These are phyloP conservation scores for Pterocles orientalis DNA, from an alignment of 2,113 vertebrate genomes.

Conservation along the genomic window DNA sequence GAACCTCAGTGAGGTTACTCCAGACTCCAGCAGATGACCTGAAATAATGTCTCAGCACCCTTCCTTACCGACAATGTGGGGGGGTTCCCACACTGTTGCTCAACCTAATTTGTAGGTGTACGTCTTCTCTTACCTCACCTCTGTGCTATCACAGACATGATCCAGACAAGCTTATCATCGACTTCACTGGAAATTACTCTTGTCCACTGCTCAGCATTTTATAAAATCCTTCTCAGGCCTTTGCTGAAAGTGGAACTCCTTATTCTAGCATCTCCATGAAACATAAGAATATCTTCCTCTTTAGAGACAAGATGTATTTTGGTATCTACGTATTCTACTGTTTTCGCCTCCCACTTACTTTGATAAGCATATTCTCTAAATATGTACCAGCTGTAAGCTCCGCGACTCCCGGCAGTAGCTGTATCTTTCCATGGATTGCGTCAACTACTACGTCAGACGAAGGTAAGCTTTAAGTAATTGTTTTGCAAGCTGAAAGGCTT, in stretches of 20 bases:
- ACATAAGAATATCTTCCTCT: neutral
- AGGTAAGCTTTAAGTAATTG: slow-evolving; percentile 7
- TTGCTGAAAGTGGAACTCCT: neutral
- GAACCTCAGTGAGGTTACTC: neutral
- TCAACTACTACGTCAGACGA: neutral
- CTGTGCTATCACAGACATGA: neutral
- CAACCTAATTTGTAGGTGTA: neutral
- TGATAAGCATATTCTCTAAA: neutral
- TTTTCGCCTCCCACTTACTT: neutral
- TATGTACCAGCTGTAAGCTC: neutral
- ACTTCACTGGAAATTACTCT: neutral
- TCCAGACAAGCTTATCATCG: neutral
- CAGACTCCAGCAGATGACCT: neutral
- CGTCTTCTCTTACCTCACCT: neutral
- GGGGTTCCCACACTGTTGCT: neutral
- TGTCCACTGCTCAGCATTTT: neutral
- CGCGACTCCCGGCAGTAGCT: neutral
- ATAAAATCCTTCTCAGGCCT: neutral
- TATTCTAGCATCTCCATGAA: neutral
- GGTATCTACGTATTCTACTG: neutral
- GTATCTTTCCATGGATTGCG: neutral
- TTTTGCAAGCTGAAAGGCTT: slow-evolving; percentile 16
- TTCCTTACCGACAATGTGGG: neutral
- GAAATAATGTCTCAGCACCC: neutral
- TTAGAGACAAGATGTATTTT: neutral